Evolutionary conservation across 2,113 vertebrate genomes (phyloP).

Genomic region (Hyperopisus bebe): DNA sequence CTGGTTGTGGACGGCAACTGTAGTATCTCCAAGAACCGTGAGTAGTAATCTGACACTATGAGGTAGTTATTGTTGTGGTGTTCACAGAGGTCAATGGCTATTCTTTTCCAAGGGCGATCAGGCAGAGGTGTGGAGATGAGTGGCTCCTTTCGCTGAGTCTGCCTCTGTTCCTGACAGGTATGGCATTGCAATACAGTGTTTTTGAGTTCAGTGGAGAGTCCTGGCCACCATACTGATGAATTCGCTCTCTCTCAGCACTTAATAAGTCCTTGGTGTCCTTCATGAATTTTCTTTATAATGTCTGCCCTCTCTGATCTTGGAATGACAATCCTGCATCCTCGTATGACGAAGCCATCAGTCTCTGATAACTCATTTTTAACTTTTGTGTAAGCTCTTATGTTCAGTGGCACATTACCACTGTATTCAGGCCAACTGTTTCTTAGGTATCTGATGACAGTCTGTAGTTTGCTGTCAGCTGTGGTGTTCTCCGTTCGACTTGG

Average conservation of each 20-base stretch:
- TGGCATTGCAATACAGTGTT: neutral
- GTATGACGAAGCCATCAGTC: neutral
- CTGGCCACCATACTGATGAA: slow-evolving; percentile 20
- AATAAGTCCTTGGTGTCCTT: slow-evolving; percentile 12
- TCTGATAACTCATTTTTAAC: neutral
- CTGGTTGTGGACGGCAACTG: neutral
- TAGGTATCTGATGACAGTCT: slow-evolving; percentile 5
- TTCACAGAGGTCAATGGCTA: slow-evolving; percentile 32
- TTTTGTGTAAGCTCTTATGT: neutral
- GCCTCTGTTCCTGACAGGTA: neutral
- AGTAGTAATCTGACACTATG: neutral
- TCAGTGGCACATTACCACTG: neutral
- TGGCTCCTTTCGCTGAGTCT: slow-evolving; percentile 20
- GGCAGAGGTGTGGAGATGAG: slow-evolving; percentile 24
- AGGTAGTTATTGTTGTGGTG: neutral
- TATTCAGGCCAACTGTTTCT: slow-evolving; percentile 11
- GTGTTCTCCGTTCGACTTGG: neutral
- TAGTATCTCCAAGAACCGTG: slow-evolving; percentile 24
- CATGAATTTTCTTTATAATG: slow-evolving; percentile 16
- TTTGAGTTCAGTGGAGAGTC: slow-evolving; percentile 19
- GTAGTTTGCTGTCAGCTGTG: slow-evolving; percentile 3
- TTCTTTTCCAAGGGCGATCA: slow-evolving; percentile 21
- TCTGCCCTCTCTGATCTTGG: neutral
- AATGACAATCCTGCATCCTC: neutral
- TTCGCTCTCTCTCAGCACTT: slow-evolving; percentile 8